Evolutionary conservation across 2,113 vertebrate genomes (phyloP), one percentile per base, ranked within the genome.

Genomic region (Hiodon tergisus): DNA sequence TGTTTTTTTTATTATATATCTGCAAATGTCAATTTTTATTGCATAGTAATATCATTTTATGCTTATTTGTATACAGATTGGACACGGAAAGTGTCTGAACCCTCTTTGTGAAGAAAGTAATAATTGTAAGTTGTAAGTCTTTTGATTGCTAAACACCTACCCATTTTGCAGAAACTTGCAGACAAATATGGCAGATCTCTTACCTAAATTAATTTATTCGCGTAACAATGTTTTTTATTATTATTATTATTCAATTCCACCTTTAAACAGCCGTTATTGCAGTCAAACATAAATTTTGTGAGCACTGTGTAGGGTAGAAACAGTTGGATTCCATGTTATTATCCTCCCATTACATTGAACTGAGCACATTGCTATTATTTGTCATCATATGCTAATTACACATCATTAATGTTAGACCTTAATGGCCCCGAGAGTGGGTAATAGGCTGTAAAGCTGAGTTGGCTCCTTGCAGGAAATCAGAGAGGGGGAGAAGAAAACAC

Each of bases 381-480:
- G 93, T 97, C 95, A 94, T 96, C 91, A 90, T 94, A 90, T 93
- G 92, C 94, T 97, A 97, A 97, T 97, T 96, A 94, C 94, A 91
- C 93, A 93, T 95, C 93, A 93, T 94, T 94, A 96, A 94, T 94
- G 92, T 93, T 93, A 94, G 91, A 90, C 92, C 90, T 90, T 93
- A 93, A 93, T 92, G 92, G 90, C 85, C 87, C 84, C 83, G 84
- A 85, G 89, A 92, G 90, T 89, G 86, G 88, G 90, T 93, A 92
- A 92, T 93, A 91, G 88, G 86, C 89, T 93, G 88, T 88, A 89
- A 89, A 91, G 83, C 87, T 84, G 90, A 90, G 89, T 77, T 86
- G 79, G 85, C 82, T 87, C 88, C 78, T 83, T 83, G 87, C 85
- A 82, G 86, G 81, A 84, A 84, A 89, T 86, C 82, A 72, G 80